A percentile compares a stretch with the other conserved stretches of the same genome.
These are phyloP conservation scores for Akabosia matsudoensis DNA, from an alignment of 1,140 invertebrate species.

Conservation along the genomic window DNA sequence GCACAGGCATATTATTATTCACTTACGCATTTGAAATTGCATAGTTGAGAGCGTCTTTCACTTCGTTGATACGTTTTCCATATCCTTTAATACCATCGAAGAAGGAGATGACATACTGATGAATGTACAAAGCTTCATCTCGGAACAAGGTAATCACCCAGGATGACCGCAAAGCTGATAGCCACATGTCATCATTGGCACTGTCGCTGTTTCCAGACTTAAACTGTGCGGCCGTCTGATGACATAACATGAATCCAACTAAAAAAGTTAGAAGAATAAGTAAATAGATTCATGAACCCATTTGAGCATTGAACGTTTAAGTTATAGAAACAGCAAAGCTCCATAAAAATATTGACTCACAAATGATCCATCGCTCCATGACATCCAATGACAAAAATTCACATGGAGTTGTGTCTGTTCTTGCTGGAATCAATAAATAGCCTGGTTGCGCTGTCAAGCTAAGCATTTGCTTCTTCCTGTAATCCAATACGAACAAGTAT, in stretches of 20 bases:
- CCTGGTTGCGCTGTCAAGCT: constrained; percentile 88
- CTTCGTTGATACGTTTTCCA: constrained; percentile 83
- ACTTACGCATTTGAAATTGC: constrained; percentile 79
- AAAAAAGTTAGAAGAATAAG: too few species aligned
- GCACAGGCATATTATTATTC: too few species aligned
- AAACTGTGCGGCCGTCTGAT: constrained; percentile 70
- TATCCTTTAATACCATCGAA: constrained; percentile 96
- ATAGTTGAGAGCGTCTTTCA: constrained; percentile 89
- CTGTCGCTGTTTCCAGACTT: constrained; percentile 54
- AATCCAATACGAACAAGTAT: constrained; percentile 11
- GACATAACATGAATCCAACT: constrained; percentile 87
- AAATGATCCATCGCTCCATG: constrained; percentile 95
- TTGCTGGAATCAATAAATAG: constrained; percentile 86
- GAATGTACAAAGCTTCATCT: constrained; percentile 95
- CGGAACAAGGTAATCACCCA: constrained; percentile 93
- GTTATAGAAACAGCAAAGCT: background rate
- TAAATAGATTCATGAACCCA: too few species aligned
- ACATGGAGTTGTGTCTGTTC: constrained; percentile 93
- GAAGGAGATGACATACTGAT: constrained; percentile 86
- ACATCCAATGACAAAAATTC: constrained; percentile 93
- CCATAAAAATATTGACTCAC: constrained; percentile 52
- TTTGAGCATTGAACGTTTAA: too few species aligned
- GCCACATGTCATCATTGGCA: constrained; percentile 82
- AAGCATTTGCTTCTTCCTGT: constrained; percentile 80
- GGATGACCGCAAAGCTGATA: constrained; percentile 82